Evolutionary conservation across 1,140 invertebrate genomes (phyloP), one percentile per base, ranked within the genome.

Genomic region (Trichomalopsis sarcophagae): DNA sequence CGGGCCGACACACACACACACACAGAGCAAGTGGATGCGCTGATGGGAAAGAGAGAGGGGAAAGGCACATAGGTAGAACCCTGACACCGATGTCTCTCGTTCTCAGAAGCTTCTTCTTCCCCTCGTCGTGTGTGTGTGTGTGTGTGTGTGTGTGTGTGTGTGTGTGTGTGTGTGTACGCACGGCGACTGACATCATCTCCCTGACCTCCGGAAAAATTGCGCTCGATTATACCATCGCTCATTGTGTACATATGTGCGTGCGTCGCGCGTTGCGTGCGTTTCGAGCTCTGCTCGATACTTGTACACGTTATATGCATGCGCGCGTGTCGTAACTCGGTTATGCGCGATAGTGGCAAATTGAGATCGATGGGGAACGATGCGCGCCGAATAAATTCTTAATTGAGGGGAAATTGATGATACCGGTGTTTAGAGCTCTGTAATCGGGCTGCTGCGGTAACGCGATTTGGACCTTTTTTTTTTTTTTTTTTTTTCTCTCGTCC

Each of bases 121-220:
- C 69, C 27, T 27, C 27, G 27, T 27, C 27, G 27, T 33, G n/a
- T n/a, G n/a, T n/a, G n/a, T n/a, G n/a, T n/a, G n/a, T n/a, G n/a
- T n/a, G n/a, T n/a, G n/a, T n/a, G n/a, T n/a, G n/a, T n/a, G n/a
- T n/a, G n/a, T n/a, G n/a, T n/a, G n/a, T n/a, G n/a, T n/a, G n/a
- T n/a, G n/a, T n/a, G n/a, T n/a, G n/a, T 27, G 69, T 36, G 4
- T 36, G 5, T 36, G 33, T 66, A 66, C 11, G 11, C 62, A 21
- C 11, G 11, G n/a, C 62, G 62, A 14, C 69, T 62, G 55, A 62
- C 55, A 62, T 62, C 55, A 62, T 62, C 55, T n/a, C 40, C 14
- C 55, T 62, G 55, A 62, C 55, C 55, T 62, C 55, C 55, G 55
- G 55, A 62, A 62, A 62, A 62, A 62, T 62, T 62, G 23, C 69